Conservation (phyloP, 2,888 invertebrate species). For the Antheraea yamamai region DNA sequence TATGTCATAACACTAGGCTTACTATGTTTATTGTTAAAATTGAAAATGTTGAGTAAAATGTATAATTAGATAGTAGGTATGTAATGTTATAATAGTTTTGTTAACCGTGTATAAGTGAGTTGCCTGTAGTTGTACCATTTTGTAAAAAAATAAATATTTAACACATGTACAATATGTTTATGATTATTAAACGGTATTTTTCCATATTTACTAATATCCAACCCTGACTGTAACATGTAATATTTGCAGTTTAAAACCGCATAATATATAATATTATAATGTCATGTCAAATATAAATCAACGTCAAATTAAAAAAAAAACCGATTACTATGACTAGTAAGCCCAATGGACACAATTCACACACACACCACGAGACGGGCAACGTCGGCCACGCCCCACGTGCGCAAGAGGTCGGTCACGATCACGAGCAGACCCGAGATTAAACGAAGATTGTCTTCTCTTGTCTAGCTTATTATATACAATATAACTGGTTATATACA, state of each 20-base stretch:
- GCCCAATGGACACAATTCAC: constrained; percentile 51
- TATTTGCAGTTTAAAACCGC: not conserved
- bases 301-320: constrained; percentile 2
- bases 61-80: too few relatives aligned
- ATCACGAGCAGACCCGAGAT: constrained; percentile 71
- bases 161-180: too few relatives aligned
- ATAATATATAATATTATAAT: not conserved
- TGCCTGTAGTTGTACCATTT: too few relatives aligned
- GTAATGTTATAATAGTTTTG: too few relatives aligned
- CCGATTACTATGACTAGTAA: constrained; percentile 16
- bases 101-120: too few relatives aligned
- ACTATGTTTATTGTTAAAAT: too few relatives aligned
- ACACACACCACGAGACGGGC: constrained; percentile 29
- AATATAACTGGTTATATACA: constrained; percentile 18
- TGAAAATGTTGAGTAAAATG: too few relatives aligned
- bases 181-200: not conserved
- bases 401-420: constrained; percentile 69
- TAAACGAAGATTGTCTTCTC: constrained; percentile 64
- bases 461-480: constrained; percentile 22
- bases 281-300: constrained; percentile 12
- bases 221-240: not conserved
- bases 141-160: too few relatives aligned
- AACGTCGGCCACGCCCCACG: constrained; percentile 48
- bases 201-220: not conserved
- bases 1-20: too few relatives aligned